Conservation (phyloP, 2,888 invertebrate species). For the Orthonevra nobilis region DNA sequence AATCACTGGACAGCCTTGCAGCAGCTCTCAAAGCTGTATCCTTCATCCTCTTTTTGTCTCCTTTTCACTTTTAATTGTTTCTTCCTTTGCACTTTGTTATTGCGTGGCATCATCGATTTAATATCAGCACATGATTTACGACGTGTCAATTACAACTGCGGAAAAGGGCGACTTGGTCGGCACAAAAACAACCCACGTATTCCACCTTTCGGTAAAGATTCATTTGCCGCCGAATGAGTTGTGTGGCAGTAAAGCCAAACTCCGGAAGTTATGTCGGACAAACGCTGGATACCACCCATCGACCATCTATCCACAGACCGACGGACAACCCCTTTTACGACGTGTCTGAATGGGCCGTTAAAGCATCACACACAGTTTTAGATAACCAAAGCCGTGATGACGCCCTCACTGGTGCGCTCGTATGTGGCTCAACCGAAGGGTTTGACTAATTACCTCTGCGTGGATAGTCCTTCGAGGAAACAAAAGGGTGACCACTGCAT, state of each 20-base stretch:
- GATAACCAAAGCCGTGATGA: conserved; percentile 51
- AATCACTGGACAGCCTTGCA: no score
- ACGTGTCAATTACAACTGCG: conserved; percentile 70
- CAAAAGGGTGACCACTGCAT: conserved; percentile 27
- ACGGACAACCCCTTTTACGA: conserved; percentile 58
- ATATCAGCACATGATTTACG: conserved; percentile 69
- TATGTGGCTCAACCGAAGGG: conserved; percentile 44
- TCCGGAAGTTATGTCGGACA: conserved; percentile 20
- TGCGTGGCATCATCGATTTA: conserved; percentile 69
- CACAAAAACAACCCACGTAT: no score
- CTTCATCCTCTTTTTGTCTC: conserved; percentile 26
- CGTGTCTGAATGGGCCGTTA: conserved; percentile 61
- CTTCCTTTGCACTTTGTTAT: conserved; percentile 39
- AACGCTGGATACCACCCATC: conserved; percentile 10
- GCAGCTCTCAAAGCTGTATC: conserved; percentile 14
- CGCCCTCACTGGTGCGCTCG: conserved; percentile 44
- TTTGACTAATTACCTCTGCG: conserved; percentile 66
- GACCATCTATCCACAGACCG: neutral
- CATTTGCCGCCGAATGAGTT: conserved; percentile 7
- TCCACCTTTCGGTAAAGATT: no score
- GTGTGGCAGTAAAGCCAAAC: conserved; percentile 1
- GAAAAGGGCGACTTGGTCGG: conserved; percentile 52
- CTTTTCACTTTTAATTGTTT: conserved; percentile 17
- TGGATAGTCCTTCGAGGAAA: conserved; percentile 16
- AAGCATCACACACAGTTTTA: conserved; percentile 49